These are phyloP conservation scores for Oxystoma pomonae DNA, from an alignment of 2,888 invertebrate genomes.

Conservation along the genomic window DNA sequence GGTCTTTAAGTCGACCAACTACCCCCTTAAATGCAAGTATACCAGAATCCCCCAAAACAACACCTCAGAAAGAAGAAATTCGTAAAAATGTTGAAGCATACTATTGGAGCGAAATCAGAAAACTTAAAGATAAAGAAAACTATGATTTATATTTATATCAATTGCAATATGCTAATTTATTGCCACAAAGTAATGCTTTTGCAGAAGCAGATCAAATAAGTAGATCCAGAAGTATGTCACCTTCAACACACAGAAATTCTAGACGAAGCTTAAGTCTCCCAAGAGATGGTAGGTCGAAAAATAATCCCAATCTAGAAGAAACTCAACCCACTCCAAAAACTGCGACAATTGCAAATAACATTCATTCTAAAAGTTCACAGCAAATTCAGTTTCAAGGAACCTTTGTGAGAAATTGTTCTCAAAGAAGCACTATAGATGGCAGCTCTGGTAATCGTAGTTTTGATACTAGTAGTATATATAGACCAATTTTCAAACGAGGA, in stretches of 20 bases:
- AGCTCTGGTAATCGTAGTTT: slow-evolving; percentile 21
- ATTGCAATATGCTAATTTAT: slow-evolving; percentile 27
- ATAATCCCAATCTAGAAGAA: no score
- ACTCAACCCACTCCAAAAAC: slow-evolving; percentile 15
- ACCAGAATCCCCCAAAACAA: slow-evolving; percentile 29
- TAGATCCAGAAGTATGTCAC: slow-evolving; percentile 49
- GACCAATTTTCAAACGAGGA: slow-evolving; percentile 54
- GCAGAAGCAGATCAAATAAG: slow-evolving; percentile 40
- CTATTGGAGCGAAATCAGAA: slow-evolving; percentile 66
- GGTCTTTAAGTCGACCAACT: slow-evolving; percentile 15
- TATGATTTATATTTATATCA: slow-evolving; percentile 45
- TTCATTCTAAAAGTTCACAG: slow-evolving; percentile 19
- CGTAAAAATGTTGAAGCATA: slow-evolving; percentile 60
- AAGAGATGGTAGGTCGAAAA: slow-evolving; percentile 25
- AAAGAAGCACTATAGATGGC: slow-evolving; percentile 33
- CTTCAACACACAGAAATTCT: slow-evolving; percentile 43
- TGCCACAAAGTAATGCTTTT: slow-evolving; percentile 36
- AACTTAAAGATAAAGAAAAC: slow-evolving; percentile 60
- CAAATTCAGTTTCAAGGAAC: slow-evolving; percentile 22
- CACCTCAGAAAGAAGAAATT: slow-evolving; percentile 53
- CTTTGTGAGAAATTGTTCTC: slow-evolving; percentile 33
- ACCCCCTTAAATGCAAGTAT: slow-evolving; percentile 17
- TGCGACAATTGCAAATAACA: background rate
- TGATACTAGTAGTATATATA: slow-evolving; percentile 29
- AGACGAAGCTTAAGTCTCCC: slow-evolving; percentile 48